Evolutionary conservation across 2,113 vertebrate genomes (phyloP), one percentile per base, ranked within the genome.

Genomic region (Condylura cristata): DNA sequence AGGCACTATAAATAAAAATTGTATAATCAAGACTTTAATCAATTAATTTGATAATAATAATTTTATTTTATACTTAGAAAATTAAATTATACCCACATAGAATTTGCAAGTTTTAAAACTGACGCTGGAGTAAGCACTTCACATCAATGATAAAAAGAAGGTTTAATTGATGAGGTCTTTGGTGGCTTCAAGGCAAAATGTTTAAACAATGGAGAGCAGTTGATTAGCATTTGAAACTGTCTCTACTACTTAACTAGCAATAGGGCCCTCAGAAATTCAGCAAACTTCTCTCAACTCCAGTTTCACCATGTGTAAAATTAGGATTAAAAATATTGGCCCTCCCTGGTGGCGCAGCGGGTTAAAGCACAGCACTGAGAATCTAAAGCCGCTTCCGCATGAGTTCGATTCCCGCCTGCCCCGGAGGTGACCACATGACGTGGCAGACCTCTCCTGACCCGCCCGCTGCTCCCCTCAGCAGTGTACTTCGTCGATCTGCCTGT

Each of bases 41-140:
- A 86, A 46, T 81, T 75, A 44, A 74, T 61, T 90, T 60, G 48
- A 86, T 37, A 71, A 12, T 37, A 71, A 12, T 24, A 11, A 66
- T 82, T 81, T 96, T 37, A 78, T 74, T 94, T 90, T 80, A 60
- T 61, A 70, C 28, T 60, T 75, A 71, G 68, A 93, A 87, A 82
- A 89, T 24, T 34, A 75, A 89, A 65, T 60, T 39, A 75, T 4
- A 68, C 3, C 8, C 44, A 86, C 1, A 39, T 4, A 70, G 39
- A 75, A 75, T 44, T 89, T 86, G 22, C 1, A 89, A 84, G 22
- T 22, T 10, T 66, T 91, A 56, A 61, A 72, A 70, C 51, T 79
- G 94, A 85, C 11, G 4, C n/a, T 76, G 24, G 34, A 28, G 65
- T 78, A 81, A 76, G 44, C 86, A 84, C 18, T 30, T 16, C 3